Conservation (phyloP, 2,113 vertebrate species). For the Laticauda colubrina region DNA sequence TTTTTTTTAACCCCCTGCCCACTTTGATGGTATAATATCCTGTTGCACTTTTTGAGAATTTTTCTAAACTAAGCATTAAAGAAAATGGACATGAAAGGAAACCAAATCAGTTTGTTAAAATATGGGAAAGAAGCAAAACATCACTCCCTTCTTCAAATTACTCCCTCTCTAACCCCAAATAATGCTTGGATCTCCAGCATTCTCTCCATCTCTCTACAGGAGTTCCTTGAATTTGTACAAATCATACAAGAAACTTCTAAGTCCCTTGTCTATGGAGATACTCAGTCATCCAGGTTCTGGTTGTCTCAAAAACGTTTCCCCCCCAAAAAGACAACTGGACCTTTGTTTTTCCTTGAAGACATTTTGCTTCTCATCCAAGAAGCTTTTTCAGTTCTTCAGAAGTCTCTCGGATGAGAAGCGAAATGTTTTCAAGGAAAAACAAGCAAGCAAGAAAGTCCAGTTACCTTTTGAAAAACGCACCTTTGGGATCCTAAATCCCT, state of each 20-base stretch:
- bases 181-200: constrained; percentile 37
- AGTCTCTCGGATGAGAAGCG: too few species aligned
- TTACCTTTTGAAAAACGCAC: too few species aligned
- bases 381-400: too few species aligned
- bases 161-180: neutral
- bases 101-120: constrained; percentile 69
- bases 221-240: constrained; percentile 25
- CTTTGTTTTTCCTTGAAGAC: too few species aligned
- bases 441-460: too few species aligned
- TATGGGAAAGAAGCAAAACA: neutral
- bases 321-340: too few species aligned
- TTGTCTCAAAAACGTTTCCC: too few species aligned
- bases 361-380: too few species aligned
- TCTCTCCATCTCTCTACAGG: neutral
- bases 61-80: constrained; percentile 69
- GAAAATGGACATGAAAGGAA: constrained; percentile 79
- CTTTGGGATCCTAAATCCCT: constrained; percentile 9
- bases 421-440: too few species aligned
- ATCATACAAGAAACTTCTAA: constrained; percentile 44
- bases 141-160: neutral
- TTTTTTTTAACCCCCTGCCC: neutral
- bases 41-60: constrained; percentile 70
- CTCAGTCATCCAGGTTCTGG: too few species aligned
- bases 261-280: neutral
- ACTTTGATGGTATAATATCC: constrained; percentile 79